Conservation (phyloP, 2,888 invertebrate species). For the Panzeria rudis region DNA sequence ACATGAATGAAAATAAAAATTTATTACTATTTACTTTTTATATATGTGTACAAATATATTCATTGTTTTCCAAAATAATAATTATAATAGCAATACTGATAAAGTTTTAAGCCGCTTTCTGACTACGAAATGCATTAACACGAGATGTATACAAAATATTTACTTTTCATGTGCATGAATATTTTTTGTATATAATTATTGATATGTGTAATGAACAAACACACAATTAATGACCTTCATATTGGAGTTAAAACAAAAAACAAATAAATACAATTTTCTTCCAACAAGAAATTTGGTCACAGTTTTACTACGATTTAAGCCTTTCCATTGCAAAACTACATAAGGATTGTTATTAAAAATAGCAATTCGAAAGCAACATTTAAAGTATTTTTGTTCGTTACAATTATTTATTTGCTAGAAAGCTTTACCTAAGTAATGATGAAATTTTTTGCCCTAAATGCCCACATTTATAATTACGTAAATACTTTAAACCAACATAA, state of each 20-base stretch:
- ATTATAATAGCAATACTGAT: background rate
- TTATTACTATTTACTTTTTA: background rate
- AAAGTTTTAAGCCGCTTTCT: no score
- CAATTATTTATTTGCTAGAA: no score
- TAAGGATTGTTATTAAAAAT: no score
- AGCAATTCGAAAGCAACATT: no score
- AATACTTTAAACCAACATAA: no score
- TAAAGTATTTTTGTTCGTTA: no score
- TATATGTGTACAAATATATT: no score
- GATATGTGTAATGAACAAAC: background rate
- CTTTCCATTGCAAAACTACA: no score
- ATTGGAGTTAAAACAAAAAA: background rate
- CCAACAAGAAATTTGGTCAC: background rate
- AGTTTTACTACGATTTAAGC: background rate
- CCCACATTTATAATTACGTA: no score
- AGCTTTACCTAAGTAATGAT: no score
- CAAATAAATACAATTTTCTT: background rate
- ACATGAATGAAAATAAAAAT: background rate
- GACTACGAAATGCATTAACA: background rate
- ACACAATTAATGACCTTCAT: background rate
- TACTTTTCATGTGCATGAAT: constrained; percentile 3
- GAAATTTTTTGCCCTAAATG: no score
- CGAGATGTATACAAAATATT: background rate
- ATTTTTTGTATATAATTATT: background rate
- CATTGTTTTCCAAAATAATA: no score